phyloP scores from a whole-genome alignment of 64 coral and sea anemone species.

The Dendrophyllia cribrosa region DNA sequence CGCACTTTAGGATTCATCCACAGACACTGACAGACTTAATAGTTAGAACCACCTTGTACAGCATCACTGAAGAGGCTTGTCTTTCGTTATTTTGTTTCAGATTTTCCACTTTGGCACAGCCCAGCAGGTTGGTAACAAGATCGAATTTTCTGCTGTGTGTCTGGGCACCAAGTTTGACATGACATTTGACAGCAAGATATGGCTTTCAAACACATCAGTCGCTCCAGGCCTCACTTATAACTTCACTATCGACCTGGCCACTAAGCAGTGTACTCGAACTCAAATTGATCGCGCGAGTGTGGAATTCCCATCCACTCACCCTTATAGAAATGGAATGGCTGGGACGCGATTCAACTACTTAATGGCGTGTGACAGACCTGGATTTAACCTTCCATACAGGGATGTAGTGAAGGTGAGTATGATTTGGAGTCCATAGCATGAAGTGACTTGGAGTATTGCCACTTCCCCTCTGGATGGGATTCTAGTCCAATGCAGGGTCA shows the following conservation, averaged over 20 bases:
- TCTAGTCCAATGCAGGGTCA: too few relatives aligned
- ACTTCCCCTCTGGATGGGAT: too few relatives aligned
- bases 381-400: conserved; percentile 79
- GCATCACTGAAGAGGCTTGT: neutral
- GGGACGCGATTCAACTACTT: conserved; percentile 79
- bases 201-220: conserved; percentile 82
- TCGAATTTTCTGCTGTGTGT: conserved; percentile 83
- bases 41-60: too few relatives aligned
- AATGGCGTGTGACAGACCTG: conserved; percentile 87
- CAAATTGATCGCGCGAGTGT: conserved; percentile 76
- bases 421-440: too few relatives aligned
- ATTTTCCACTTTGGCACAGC: conserved; percentile 96
- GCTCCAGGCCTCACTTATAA: conserved; percentile 71
- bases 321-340: conserved; percentile 79
- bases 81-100: neutral
- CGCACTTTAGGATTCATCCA: too few relatives aligned
- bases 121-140: conserved; percentile 54
- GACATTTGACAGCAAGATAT: conserved; percentile 87
- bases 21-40: too few relatives aligned
- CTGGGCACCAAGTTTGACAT: conserved; percentile 91
- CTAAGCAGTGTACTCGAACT: conserved; percentile 59
- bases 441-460: too few relatives aligned
- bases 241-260: conserved; percentile 72
- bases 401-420: conserved; percentile 86
- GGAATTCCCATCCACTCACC: conserved; percentile 81